Base-by-base conservation (phyloP, 1,140 invertebrate species). In the Acromyrmex charruanus region DNA sequence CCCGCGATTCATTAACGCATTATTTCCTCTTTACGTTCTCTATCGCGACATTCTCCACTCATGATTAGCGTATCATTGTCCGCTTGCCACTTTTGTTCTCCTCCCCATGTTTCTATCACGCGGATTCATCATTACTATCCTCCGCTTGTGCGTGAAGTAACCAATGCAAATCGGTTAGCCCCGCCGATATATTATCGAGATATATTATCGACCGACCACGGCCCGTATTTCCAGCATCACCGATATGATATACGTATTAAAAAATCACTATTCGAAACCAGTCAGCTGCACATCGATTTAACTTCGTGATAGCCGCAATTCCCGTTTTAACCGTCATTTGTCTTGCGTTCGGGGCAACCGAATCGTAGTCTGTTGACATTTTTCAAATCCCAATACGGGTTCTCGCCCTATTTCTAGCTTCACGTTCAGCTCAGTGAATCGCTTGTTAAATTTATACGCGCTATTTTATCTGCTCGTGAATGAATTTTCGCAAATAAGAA, bases 381-480 rank as follows among this genome's bases (percentile, higher is more conserved):
- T 89, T 72, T 35, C 28, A 9, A 69, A n/a, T 18, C 49, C 35
- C 12, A 21, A 7, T 51, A 68, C 35, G 65, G 21, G 0, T 61
- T 77, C 16, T 28, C 35, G 35, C 4, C 5, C 9, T 44, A 5
- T 75, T 75, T 61, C 14, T 25, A 3, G 53, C 28, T 53, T 65
- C 71, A 51, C 51, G 58, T 77, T 65, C 28, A 85, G 61, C 53
- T 49, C 31, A 59, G 58, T 55, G 51, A 74, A 79, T 68, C 68
- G 25, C 58, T 85, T 80, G 59, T 87, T 81, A 77, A 87, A 81
- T 58, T 86, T 58, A 77, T 59, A 51, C 39, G 18, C 55, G 68
- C 51, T 63, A 39, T 65, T 89, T 87, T 80, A 72, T 77, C 68
- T 75, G 53, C 10, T 35, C 14, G 14, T 14, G 61, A n/a, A 59